Evolutionary conservation across 2,113 vertebrate species (phyloP).

Genomic region (Corynorhinus townsendii): DNA sequence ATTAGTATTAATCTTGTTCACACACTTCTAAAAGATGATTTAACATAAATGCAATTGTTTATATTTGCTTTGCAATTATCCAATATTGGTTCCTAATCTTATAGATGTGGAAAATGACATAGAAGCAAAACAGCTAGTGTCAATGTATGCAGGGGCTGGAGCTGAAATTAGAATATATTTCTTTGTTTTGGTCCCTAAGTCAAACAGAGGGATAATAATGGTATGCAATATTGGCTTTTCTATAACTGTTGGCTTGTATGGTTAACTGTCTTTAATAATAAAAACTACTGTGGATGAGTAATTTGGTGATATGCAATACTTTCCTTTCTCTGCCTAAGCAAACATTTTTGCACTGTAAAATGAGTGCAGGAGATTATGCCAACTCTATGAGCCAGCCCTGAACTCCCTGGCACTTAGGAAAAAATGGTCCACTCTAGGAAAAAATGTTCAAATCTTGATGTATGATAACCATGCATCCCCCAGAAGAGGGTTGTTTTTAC

Average conservation of each 20-base stretch:
- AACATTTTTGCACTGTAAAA: conserved; percentile 23
- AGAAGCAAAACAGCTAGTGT: not conserved
- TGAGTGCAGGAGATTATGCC: not conserved
- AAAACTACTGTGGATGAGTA: not conserved
- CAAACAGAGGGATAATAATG: conserved; percentile 23
- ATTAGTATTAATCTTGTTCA: conserved; percentile 49
- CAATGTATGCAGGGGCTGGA: not conserved
- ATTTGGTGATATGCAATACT: not conserved
- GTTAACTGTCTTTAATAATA: conserved; percentile 34
- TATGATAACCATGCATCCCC: not conserved
- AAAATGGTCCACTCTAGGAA: not conserved
- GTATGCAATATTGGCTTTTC: conserved; percentile 3
- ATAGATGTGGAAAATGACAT: conserved; percentile 26
- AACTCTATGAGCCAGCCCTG: not conserved
- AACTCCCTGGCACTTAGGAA: not conserved
- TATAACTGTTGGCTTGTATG: not conserved
- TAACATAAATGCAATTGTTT: conserved; percentile 42
- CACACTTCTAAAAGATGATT: conserved; percentile 35
- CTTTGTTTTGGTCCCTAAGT: conserved; percentile 9
- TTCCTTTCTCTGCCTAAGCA: not conserved
- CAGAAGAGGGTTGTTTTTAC: not conserved
- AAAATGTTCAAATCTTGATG: not conserved
- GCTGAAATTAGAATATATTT: conserved; percentile 24
- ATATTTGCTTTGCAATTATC: conserved; percentile 45
- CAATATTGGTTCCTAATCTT: conserved; percentile 35